Percentiles rank a stretch among this genome's conserved stretches.
These are phyloP conservation scores for Saccopteryx leptura DNA, from an alignment of 2,113 vertebrate species.

Conservation along the genomic window DNA sequence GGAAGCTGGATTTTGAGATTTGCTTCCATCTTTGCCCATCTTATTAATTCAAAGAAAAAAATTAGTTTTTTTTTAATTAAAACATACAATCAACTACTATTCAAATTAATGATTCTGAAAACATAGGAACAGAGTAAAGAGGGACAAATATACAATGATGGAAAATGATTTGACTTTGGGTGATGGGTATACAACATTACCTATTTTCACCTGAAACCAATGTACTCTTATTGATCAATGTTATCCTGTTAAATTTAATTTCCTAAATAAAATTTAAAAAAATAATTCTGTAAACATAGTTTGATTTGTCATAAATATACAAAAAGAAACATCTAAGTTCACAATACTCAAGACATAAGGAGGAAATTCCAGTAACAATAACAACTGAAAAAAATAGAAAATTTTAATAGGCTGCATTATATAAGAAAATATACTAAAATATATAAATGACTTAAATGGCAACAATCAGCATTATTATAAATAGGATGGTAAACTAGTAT, in stretches of 20 bases:
- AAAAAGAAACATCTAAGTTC: constrained; percentile 39
- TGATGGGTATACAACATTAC: too few relatives aligned
- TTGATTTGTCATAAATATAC: constrained; percentile 25
- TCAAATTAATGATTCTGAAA: constrained; percentile 28
- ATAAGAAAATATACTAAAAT: constrained; percentile 46
- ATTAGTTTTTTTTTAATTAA: constrained; percentile 21
- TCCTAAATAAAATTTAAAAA: not conserved
- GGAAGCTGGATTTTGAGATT: not conserved
- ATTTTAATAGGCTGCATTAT: not conserved
- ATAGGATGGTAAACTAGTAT: not conserved
- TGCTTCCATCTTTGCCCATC: not conserved
- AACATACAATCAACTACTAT: not conserved
- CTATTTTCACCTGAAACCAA: too few relatives aligned
- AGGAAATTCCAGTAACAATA: not conserved
- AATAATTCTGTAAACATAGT: constrained; percentile 21
- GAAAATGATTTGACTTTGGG: too few relatives aligned
- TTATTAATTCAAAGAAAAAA: constrained; percentile 32
- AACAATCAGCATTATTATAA: not conserved
- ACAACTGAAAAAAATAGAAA: not conserved
- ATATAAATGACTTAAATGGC: not conserved
- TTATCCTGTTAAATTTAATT: too few relatives aligned
- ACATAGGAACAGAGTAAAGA: not conserved
- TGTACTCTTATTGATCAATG: too few relatives aligned
- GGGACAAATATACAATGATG: too few relatives aligned
- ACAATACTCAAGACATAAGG: not conserved